phyloP scores from a whole-genome alignment of 2,797 vertebrate genomes.

The Lates japonicus region DNA sequence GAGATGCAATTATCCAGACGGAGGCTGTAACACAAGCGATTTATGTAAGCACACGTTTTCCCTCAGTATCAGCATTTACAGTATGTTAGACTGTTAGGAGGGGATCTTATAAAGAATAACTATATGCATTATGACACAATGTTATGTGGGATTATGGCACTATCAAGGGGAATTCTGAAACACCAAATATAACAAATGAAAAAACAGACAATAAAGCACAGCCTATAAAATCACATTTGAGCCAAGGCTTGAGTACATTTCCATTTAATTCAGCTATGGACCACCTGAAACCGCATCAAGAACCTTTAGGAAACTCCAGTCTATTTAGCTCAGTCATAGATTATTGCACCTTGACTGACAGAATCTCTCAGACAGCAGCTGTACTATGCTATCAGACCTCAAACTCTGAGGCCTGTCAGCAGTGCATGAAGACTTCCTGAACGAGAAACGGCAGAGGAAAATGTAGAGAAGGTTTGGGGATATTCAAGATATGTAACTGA shows the following conservation, averaged over 20 bases:
- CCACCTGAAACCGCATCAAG: not conserved
- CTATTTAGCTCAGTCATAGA: not conserved
- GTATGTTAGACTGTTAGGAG: not conserved
- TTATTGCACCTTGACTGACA: slow-evolving; percentile 38
- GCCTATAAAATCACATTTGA: not conserved
- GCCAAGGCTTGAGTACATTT: not conserved
- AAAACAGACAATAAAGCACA: not conserved
- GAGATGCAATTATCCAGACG: slow-evolving; percentile 52
- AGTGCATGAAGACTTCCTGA: slow-evolving; percentile 10
- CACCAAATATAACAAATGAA: not conserved
- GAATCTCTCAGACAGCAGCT: slow-evolving; percentile 14
- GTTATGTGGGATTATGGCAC: slow-evolving; percentile 1
- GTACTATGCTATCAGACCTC: slow-evolving; percentile 3
- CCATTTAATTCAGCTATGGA: not conserved
- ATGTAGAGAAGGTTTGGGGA: not conserved
- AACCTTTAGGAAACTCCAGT: not conserved
- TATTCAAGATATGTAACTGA: not conserved
- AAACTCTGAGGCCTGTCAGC: slow-evolving; percentile 1
- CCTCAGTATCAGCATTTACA: slow-evolving; percentile 10
- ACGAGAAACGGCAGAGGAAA: slow-evolving; percentile 7
- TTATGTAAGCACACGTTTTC: slow-evolving; percentile 29
- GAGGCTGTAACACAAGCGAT: slow-evolving; percentile 29
- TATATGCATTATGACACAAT: too few species aligned
- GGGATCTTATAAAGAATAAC: not conserved
- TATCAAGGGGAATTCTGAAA: not conserved